Conservation (phyloP, 2,113 vertebrate genomes). For the Microtus richardsoni region DNA sequence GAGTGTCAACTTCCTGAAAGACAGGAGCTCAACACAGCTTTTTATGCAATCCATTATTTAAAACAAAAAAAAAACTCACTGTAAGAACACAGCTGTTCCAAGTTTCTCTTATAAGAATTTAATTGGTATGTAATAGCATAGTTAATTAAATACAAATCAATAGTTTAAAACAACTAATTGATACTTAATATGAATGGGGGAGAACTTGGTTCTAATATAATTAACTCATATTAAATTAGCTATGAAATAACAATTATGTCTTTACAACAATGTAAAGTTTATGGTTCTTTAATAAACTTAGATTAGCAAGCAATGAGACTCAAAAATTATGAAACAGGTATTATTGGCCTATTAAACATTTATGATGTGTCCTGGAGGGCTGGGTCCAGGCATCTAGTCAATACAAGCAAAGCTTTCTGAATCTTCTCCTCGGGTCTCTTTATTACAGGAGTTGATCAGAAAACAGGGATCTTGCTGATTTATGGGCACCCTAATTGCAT, state of each 20-base stretch:
- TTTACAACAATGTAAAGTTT: conserved; percentile 87
- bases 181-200: conserved; percentile 89
- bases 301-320: conserved; percentile 83
- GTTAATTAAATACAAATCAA: conserved; percentile 92
- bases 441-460: not conserved
- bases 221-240: conserved; percentile 88
- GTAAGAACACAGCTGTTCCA: conserved; percentile 86
- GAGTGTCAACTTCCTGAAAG: conserved; percentile 17
- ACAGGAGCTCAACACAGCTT: conserved; percentile 21
- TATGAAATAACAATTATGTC: conserved; percentile 85
- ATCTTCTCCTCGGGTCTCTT: conserved; percentile 58
- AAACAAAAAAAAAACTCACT: conserved; percentile 78
- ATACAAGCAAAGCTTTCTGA: conserved; percentile 75
- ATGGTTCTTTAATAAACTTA: conserved; percentile 88
- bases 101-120: conserved; percentile 86
- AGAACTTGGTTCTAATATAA: conserved; percentile 86
- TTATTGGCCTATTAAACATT: conserved; percentile 86
- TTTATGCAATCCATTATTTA: conserved; percentile 80
- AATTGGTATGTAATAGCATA: conserved; percentile 90
- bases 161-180: conserved; percentile 90
- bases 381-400: conserved; percentile 60
- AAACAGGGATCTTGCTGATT: conserved; percentile 48
- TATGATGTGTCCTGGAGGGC: conserved; percentile 84
- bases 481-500: conserved; percentile 34
- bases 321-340: conserved; percentile 88